phyloP scores from a whole-genome alignment of 2,113 vertebrate species.

The Chionomys nivalis region DNA sequence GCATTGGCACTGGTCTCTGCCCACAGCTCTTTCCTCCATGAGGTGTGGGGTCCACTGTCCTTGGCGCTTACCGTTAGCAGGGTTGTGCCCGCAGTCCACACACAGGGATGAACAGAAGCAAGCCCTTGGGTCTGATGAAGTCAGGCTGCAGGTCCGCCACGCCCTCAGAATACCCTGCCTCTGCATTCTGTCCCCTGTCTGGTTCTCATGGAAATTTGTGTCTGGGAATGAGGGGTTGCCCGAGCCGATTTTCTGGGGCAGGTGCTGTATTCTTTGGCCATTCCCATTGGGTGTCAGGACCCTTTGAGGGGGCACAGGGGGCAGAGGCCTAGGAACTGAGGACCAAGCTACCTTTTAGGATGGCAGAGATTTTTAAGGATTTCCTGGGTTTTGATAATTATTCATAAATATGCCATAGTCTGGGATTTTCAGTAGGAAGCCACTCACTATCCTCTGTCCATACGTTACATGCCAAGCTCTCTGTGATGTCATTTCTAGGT shows the following conservation, averaged over 20 bases:
- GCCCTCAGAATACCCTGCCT: constrained; percentile 13
- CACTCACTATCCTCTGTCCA: not conserved
- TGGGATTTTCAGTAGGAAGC: not conserved
- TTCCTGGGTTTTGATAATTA: not conserved
- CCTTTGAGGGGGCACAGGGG: not conserved
- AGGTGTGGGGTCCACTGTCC: accelerated
- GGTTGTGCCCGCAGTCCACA: not conserved
- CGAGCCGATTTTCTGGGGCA: constrained; percentile 62
- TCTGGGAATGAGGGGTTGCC: constrained; percentile 71
- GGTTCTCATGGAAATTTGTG: constrained; percentile 80
- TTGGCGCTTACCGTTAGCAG: accelerated
- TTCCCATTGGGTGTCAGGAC: not conserved
- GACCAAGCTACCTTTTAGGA: not conserved
- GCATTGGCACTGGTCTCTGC: accelerated
- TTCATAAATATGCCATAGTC: not conserved
- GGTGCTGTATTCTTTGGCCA: constrained; percentile 42
- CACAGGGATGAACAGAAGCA: constrained; percentile 3
- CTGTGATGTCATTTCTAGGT: not conserved
- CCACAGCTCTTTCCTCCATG: accelerated
- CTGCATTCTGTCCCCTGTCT: constrained; percentile 59
- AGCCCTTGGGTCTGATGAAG: constrained; percentile 61
- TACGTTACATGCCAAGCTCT: not conserved
- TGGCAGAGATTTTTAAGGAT: not conserved
- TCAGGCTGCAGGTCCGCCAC: constrained; percentile 53
- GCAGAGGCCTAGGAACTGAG: not conserved